These are phyloP conservation scores for Cydia fagiglandana DNA, from an alignment of 1,140 invertebrate genomes.

Conservation along the genomic window DNA sequence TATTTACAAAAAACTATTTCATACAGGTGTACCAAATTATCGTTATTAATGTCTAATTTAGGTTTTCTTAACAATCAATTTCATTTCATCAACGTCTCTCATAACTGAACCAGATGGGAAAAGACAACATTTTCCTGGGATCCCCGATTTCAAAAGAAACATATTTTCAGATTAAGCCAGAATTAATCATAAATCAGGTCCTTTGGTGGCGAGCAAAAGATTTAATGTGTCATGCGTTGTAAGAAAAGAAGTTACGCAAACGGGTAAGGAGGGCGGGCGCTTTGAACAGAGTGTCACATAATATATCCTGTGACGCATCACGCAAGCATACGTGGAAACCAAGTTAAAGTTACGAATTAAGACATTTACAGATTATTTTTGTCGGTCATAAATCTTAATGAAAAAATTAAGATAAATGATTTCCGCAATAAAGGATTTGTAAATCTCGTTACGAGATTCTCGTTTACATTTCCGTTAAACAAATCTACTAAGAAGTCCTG, in stretches of 20 bases:
- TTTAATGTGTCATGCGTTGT: not conserved
- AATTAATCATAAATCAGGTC: not conserved
- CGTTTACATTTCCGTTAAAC: not conserved
- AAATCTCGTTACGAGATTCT: not conserved
- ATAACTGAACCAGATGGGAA: not conserved
- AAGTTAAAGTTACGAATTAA: not conserved
- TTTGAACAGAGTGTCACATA: not conserved
- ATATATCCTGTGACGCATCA: slow-evolving; percentile 11
- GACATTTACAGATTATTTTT: not conserved
- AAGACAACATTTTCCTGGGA: not conserved
- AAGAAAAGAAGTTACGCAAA: not conserved
- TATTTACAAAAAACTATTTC: too few species aligned
- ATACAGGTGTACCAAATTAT: too few species aligned
- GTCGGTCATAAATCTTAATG: not conserved
- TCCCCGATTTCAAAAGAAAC: not conserved
- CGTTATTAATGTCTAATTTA: too few species aligned
- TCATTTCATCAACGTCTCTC: too few species aligned
- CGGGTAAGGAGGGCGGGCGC: not conserved
- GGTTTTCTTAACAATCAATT: too few species aligned
- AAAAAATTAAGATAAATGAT: not conserved
- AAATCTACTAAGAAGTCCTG: not conserved
- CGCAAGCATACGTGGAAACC: too few species aligned
- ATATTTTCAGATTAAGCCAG: not conserved
- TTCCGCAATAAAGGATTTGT: not conserved
- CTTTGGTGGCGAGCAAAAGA: not conserved